Conservation (phyloP, 2,113 vertebrate species). For the Henicopernis longicauda region DNA sequence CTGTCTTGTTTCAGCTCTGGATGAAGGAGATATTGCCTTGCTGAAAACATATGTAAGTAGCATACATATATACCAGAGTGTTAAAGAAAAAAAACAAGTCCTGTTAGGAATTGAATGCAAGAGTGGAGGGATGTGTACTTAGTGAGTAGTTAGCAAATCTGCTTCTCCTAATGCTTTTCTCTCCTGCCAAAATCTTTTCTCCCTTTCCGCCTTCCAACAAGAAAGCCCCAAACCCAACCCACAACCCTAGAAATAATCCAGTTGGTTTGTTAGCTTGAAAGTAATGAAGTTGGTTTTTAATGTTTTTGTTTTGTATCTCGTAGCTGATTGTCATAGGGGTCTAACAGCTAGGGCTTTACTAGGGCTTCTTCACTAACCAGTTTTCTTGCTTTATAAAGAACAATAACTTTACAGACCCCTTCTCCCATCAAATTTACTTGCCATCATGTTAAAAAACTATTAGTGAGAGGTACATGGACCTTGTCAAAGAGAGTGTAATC, state of each 20-base stretch:
- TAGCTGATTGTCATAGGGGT: not conserved
- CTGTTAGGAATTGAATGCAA: not conserved
- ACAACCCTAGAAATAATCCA: not conserved
- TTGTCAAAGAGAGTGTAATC: not conserved
- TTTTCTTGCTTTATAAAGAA: not conserved
- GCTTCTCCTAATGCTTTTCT: not conserved
- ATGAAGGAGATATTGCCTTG: slow-evolving; percentile 97
- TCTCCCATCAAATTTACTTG: not conserved
- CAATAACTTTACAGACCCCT: not conserved
- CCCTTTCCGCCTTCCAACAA: not conserved
- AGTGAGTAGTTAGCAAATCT: not conserved
- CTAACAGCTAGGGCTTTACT: not conserved
- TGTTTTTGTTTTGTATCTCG: not conserved
- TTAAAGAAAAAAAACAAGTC: not conserved
- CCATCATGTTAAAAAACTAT: not conserved
- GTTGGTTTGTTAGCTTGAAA: not conserved
- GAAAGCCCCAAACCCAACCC: not conserved
- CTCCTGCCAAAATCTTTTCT: not conserved
- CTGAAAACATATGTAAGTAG: slow-evolving; percentile 96
- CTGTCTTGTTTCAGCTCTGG: slow-evolving; percentile 83
- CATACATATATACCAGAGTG: not conserved
- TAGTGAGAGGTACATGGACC: too few relatives aligned
- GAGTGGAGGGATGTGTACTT: not conserved
- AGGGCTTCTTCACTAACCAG: not conserved
- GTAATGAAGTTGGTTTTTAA: not conserved